Evolutionary conservation across 2,797 vertebrate genomes (phyloP), one percentile per base, ranked within the genome.

Genomic region (Sebastes cheni): DNA sequence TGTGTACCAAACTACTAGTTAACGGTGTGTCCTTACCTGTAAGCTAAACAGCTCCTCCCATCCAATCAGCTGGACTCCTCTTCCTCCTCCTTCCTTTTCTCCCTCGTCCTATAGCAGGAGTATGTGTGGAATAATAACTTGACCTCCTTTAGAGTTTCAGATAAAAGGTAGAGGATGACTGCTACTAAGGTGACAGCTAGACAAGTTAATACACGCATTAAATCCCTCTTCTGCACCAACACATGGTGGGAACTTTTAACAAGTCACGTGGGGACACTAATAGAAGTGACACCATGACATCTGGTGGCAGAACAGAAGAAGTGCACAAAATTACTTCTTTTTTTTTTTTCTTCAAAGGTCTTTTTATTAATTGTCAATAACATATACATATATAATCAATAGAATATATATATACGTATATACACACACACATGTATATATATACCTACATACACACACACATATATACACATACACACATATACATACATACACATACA

Each of bases 291-390:
- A 74, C 36, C 11, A 0, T 52, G 84, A 73, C 80, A 32, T 39
- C 80, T 80, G 36, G 69, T 77, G 84, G 77, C 20, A 50, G 69
- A 66, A 86, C 4, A 30, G 42, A 61, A 6, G 2, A 32, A 56
- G 11, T 70, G 75, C 67, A 77, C 36, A 39, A 39, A 39, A 39
- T 39, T 14, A 39, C 36, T 39, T 36, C 34, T 36, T 11, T 36
- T 36, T 34, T 34, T 39, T 39, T 39, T 39, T 14, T 39, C 5
- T 5, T 14, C 36, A 39, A 39, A 39, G 36, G 5, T 14, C 36
- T 39, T 39, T 39, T 39, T 6, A 39, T 14, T 39, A 39, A 39
- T 39, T 39, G 36, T 39, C 36, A 39, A 39, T 2, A 39, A 39
- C 36, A 39, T 39, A 39, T 39, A 39, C 13, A 39, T 39, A 39